Conservation (phyloP, 2,113 vertebrate species). For the Lethenteron reissneri region DNA sequence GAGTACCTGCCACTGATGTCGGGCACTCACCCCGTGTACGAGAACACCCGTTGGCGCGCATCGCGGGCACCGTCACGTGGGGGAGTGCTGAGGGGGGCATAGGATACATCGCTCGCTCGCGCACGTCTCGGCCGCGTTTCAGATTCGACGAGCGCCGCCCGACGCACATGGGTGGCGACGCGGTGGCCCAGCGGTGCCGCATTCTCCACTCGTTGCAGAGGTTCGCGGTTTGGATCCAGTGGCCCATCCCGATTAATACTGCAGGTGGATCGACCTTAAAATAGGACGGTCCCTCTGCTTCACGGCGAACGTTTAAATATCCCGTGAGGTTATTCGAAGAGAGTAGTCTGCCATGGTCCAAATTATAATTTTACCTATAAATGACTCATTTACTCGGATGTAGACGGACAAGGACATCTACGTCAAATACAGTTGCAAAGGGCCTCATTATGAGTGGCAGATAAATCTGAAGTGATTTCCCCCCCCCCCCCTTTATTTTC, state of each 20-base stretch:
- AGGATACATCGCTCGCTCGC: not conserved
- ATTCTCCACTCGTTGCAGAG: not conserved
- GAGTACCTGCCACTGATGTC: slow-evolving; percentile 96
- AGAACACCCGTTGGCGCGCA: slow-evolving; percentile 1
- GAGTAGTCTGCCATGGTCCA: no score
- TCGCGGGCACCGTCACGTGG: not conserved
- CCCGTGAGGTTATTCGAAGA: no score
- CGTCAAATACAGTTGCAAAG: no score
- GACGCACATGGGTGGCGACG: not conserved
- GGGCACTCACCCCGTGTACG: slow-evolving; percentile 76
- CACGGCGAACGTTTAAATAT: no score
- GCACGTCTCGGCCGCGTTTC: not conserved
- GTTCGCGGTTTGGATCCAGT: no score
- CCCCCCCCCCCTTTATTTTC: not conserved
- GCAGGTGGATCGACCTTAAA: no score
- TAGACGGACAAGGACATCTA: no score
- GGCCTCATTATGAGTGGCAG: no score
- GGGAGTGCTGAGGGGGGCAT: not conserved
- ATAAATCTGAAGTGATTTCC: not conserved
- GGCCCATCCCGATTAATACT: no score
- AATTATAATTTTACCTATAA: no score
- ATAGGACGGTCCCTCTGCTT: no score
- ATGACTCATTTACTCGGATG: no score
- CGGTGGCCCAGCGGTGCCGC: not conserved
- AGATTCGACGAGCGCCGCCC: not conserved